These are phyloP conservation scores for Acanthurus tractus DNA, from an alignment of 2,797 vertebrate genomes.

Conservation along the genomic window DNA sequence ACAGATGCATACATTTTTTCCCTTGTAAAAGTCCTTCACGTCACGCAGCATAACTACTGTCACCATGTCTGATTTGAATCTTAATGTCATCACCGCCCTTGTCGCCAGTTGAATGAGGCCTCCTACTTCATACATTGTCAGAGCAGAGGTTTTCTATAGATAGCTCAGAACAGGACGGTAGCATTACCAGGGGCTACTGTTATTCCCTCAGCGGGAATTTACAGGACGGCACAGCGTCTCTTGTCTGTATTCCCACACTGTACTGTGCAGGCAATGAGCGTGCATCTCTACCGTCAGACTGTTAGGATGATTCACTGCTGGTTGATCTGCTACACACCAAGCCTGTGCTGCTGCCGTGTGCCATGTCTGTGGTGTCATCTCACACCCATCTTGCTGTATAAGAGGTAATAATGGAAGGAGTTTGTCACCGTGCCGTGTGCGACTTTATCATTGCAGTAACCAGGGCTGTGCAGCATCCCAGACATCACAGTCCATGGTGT, in stretches of 20 bases:
- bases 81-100: slow-evolving; percentile 39
- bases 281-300: slow-evolving; percentile 32
- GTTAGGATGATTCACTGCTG: slow-evolving; percentile 58
- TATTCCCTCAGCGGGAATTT: slow-evolving; percentile 51
- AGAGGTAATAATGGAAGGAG: slow-evolving; percentile 43
- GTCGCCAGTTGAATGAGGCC: slow-evolving; percentile 25
- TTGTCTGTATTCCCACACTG: slow-evolving; percentile 34
- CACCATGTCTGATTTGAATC: slow-evolving; percentile 14
- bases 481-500: slow-evolving; percentile 20
- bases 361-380: slow-evolving; percentile 46
- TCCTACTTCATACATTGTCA: slow-evolving; percentile 7
- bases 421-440: slow-evolving; percentile 33
- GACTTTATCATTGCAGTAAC: slow-evolving; percentile 53
- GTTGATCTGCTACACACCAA: slow-evolving; percentile 30
- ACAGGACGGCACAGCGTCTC: slow-evolving; percentile 11
- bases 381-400: slow-evolving; percentile 28
- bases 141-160: slow-evolving; percentile 50
- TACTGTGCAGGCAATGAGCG: slow-evolving; percentile 15
- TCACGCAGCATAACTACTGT: slow-evolving; percentile 1
- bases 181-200: slow-evolving; percentile 39
- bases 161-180: slow-evolving; percentile 45
- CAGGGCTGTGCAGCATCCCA: slow-evolving; percentile 39
- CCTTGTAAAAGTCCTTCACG: background rate
- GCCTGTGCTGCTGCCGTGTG: slow-evolving; percentile 24
- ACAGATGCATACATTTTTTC: background rate